Base-by-base conservation (phyloP, 2,113 vertebrate species). In the Dasypus novemcinctus region DNA sequence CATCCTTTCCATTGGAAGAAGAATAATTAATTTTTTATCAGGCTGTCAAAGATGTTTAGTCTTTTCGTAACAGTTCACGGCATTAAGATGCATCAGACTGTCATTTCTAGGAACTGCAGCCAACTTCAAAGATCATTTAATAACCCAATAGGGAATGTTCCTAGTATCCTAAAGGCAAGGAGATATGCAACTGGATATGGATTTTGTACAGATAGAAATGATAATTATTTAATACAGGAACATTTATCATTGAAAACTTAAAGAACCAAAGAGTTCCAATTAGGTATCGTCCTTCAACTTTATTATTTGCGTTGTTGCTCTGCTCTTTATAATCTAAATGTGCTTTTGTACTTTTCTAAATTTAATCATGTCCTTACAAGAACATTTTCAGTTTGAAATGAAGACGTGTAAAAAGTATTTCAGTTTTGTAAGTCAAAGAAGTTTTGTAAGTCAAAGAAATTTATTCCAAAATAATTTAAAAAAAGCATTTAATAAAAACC, bases 21-120 rank as follows among this genome's bases (percentile, higher is more conserved):
- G 23, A 96, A 69, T 91, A 98, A 97, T 97, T 95, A 10, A 96
- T 96, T 98, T 98, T 98, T 98, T 97, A 97, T 97, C 90, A 95
- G 83, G 75, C 57, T 98, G 97, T 96, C 96, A 95, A 94, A 43
- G 90, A 96, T 96, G 82, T 97, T 98, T 95, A 97, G 88, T 96
- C 78, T 95, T 98, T 89, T 72, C 20, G 76, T 97, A 96, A 92
- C 93, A 96, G 83, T 96, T 91, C 94, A 94, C 2, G 97, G 96
- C 68, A 52, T 87, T 95, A 91, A 95, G 90, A 94, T 52, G 7
- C 88, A 79, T 94, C 63, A 86, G 78, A 59, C 92, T 97, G 96
- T 96, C 95, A 64, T 96, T 96, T 86, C 76, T 91, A 54, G 97
- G 97, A 98, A 96, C 93, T 76, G 41, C 41, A 64, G 86, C 94